These are phyloP conservation scores for Hemicordylus capensis DNA, from an alignment of 2,113 vertebrate genomes.

Conservation along the genomic window DNA sequence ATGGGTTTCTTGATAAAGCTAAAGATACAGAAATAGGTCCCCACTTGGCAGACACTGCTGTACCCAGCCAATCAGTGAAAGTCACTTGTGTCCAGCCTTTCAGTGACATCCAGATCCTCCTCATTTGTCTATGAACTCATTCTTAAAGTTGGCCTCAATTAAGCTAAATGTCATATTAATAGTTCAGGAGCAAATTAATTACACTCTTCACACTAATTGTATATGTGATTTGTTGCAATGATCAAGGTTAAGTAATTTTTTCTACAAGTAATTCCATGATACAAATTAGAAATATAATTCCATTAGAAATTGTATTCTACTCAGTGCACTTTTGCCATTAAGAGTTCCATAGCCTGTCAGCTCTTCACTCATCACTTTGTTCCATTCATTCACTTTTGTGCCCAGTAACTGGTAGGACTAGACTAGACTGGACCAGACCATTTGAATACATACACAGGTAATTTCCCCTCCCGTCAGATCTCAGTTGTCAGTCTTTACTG, in stretches of 20 bases:
- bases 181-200: constrained; percentile 34
- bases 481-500: no score
- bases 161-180: constrained; percentile 40
- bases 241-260: background rate
- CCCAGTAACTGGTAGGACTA: background rate
- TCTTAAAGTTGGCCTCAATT: constrained; percentile 31
- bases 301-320: background rate
- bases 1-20: background rate
- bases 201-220: background rate
- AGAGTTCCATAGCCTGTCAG: background rate
- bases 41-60: background rate
- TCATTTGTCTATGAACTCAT: constrained; percentile 21
- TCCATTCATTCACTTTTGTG: background rate
- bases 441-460: background rate
- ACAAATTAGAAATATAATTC: background rate
- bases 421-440: background rate
- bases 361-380: background rate
- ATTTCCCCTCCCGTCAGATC: background rate
- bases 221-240: background rate
- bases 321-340: background rate
- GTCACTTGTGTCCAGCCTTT: constrained; percentile 20
- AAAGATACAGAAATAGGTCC: background rate
- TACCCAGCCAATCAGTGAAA: no score
- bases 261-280: background rate
- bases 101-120: background rate